These are phyloP conservation scores for Macrobrachium rosenbergii DNA, from an alignment of 1,140 invertebrate genomes.

Conservation along the genomic window DNA sequence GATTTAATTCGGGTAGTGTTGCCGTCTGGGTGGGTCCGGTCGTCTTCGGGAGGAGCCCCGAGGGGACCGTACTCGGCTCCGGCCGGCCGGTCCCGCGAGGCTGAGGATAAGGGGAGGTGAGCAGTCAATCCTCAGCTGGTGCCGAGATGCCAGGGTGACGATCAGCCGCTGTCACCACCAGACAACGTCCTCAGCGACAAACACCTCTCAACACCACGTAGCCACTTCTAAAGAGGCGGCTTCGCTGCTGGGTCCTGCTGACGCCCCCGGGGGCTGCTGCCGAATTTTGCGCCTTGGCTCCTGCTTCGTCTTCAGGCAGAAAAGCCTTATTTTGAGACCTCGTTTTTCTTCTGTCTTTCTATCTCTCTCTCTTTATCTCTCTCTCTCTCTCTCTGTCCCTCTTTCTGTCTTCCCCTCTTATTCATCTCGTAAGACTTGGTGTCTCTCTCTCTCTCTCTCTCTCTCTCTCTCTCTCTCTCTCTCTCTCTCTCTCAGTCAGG, in stretches of 20 bases:
- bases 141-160: conserved; percentile 27
- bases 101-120: conserved; percentile 18
- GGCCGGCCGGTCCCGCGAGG: conserved; percentile 29
- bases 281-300: too few relatives aligned
- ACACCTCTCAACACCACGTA: neutral
- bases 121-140: conserved; percentile 56
- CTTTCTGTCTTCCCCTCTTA: too few relatives aligned
- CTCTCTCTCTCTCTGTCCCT: too few relatives aligned
- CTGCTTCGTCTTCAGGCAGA: too few relatives aligned
- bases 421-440: too few relatives aligned
- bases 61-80: neutral
- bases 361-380: too few relatives aligned
- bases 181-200: neutral
- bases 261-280: neutral
- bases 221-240: neutral
- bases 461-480: neutral
- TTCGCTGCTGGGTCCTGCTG: neutral
- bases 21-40: conserved; percentile 21
- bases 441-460: too few relatives aligned
- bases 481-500: neutral
- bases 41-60: neutral
- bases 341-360: too few relatives aligned
- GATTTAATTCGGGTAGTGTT: neutral
- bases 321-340: too few relatives aligned
- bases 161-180: conserved; percentile 43